Evolutionary conservation across 1,140 invertebrate species (phyloP), one percentile per base, ranked within the genome.

Genomic region (Drosophila ficusphila): DNA sequence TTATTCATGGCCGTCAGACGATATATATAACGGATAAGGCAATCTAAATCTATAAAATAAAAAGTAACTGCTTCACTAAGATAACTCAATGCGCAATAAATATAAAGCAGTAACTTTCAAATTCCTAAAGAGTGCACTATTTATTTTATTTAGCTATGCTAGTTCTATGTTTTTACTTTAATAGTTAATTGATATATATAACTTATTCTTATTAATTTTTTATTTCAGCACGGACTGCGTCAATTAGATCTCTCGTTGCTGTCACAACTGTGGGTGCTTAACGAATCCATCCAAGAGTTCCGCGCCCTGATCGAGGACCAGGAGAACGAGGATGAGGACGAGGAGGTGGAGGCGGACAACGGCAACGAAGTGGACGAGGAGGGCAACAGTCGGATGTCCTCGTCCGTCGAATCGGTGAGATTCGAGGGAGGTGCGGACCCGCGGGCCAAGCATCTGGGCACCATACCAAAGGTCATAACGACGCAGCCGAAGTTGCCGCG

Each of bases 261-360:
- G 9, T 97, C 96, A 6, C 96, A 97, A 92, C 92, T 98, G 56
- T 97, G 96, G 96, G 95, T 96, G 0, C 92, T 98, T 11, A 97
- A 97, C 90, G 96, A 97, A 90, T 95, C 96, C 1, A 97, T 97
- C 89, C 96, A 97, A 77, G 96, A 97, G 68, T 97, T 97, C 92
- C 94, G 96, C n/a, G 94, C 94, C 42, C 93, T 96, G 33, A 90
- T 96, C 38, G 94, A 95, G 79, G 95, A 95, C 5, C 94, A 95
- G 69, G 94, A 94, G 49, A 94, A 79, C 34, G 81, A 86, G 31
- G 83, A 89, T 16, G 83, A 89, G 27, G 83, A 89, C 19, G 78
- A 77, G 14, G 74, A 79, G 12, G 68, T 79, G 27, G 70, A 79
- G 12, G 68, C 76, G 27, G 70, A 75, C 2, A 46, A 68, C 11